phyloP scores from a whole-genome alignment of 2,113 vertebrate species.

The Anser brachyrhynchus region DNA sequence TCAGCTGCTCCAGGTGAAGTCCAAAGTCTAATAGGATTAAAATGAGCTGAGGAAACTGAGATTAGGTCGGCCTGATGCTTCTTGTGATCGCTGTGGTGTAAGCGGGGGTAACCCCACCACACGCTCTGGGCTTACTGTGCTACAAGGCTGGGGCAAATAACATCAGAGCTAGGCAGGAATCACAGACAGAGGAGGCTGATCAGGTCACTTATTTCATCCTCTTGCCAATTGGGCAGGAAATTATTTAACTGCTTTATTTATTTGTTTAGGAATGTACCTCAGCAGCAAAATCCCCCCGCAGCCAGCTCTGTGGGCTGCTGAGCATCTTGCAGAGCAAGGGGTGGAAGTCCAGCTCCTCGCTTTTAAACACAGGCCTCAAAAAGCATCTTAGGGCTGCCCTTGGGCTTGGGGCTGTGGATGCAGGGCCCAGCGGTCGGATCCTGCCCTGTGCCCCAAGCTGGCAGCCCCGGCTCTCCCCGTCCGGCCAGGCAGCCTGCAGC shows the following conservation, averaged over 20 bases:
- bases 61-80: background rate
- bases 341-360: background rate
- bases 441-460: background rate
- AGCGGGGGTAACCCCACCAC: background rate
- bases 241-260: slow-evolving; percentile 69
- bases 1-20: background rate
- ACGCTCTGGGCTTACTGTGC: background rate
- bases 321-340: background rate
- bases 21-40: background rate
- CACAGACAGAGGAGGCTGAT: slow-evolving; percentile 38
- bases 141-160: background rate
- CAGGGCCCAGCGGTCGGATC: background rate
- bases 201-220: slow-evolving; percentile 55
- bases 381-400: background rate
- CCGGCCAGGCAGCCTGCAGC: background rate
- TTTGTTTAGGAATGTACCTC: slow-evolving; percentile 65
- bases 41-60: background rate
- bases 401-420: background rate
- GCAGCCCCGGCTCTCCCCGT: background rate
- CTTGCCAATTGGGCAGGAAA: slow-evolving; percentile 63
- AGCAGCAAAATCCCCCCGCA: slow-evolving; percentile 23
- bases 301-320: background rate
- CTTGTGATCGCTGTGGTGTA: background rate
- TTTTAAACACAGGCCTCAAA: background rate
- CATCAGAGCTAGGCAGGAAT: slow-evolving; percentile 16